Conservation (phyloP, 2,797 vertebrate genomes). For the Kryptolebias ocellatus region DNA sequence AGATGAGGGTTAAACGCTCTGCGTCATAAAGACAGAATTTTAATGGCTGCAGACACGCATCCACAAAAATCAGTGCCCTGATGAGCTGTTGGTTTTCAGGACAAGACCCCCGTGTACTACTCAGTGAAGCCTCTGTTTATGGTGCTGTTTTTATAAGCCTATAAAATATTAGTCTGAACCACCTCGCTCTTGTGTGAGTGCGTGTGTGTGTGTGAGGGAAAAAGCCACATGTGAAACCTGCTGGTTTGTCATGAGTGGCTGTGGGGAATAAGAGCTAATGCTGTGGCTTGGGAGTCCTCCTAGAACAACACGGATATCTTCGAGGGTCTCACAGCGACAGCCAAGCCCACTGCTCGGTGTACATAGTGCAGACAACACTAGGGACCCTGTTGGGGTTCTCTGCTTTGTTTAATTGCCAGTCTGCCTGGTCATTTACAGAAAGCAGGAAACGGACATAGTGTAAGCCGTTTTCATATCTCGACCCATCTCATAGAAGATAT, state of each 20-base stretch:
- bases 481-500: background rate
- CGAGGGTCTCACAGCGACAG: constrained; percentile 69
- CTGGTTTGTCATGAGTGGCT: constrained; percentile 78
- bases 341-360: constrained; percentile 67
- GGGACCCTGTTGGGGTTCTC: constrained; percentile 49
- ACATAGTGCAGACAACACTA: constrained; percentile 49
- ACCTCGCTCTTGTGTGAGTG: constrained; percentile 77
- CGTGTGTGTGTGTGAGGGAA: background rate
- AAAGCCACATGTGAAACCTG: constrained; percentile 79
- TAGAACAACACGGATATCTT: constrained; percentile 70
- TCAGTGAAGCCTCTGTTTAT: constrained; percentile 80
- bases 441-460: too few relatives aligned
- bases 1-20: constrained; percentile 59
- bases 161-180: constrained; percentile 82
- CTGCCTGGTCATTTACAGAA: constrained; percentile 29
- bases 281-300: constrained; percentile 73
- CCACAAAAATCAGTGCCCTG: constrained; percentile 58
- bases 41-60: constrained; percentile 44
- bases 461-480: too few relatives aligned
- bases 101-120: constrained; percentile 72
- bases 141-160: constrained; percentile 80
- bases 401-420: constrained; percentile 55
- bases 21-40: constrained; percentile 65
- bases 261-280: constrained; percentile 75
- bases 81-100: constrained; percentile 73